Percentiles rank a stretch among this genome's conserved stretches.
Evolutionary conservation across 2,888 invertebrate species (phyloP).

Genomic region (Drosophila subquinaria): DNA sequence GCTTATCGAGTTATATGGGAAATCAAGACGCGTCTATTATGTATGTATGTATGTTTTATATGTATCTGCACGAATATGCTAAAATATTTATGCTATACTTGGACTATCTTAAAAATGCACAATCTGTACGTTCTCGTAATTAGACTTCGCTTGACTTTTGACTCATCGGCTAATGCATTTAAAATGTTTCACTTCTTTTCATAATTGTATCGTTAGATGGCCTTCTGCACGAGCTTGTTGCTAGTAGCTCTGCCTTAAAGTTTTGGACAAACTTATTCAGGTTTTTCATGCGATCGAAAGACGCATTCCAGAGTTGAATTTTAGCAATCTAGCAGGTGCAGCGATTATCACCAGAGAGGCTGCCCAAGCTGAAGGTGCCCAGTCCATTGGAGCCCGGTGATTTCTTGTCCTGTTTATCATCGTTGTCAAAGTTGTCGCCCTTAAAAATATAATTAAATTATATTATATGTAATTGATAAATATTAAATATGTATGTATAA

Average conservation of each 20-base stretch:
- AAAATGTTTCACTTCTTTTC: constrained; percentile 35
- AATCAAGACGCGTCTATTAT: constrained; percentile 62
- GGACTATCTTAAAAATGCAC: constrained; percentile 80
- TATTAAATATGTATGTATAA: background rate
- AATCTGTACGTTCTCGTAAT: constrained; percentile 67
- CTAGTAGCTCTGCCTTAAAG: constrained; percentile 28
- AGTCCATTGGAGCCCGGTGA: constrained; percentile 85
- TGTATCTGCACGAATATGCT: constrained; percentile 72
- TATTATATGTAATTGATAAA: background rate
- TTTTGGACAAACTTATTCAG: constrained; percentile 61
- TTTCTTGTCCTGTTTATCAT: constrained; percentile 85
- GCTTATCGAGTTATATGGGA: constrained; percentile 71
- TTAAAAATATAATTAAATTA: constrained; percentile 43
- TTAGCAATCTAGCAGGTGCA: constrained; percentile 84
- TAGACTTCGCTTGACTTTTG: constrained; percentile 26
- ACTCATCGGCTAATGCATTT: constrained; percentile 45
- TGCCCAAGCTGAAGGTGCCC: constrained; percentile 85
- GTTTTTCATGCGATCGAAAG: constrained; percentile 27
- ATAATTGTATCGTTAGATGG: constrained; percentile 30
- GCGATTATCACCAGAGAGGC: constrained; percentile 84
- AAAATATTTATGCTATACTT: constrained; percentile 76
- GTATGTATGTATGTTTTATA: constrained; percentile 44
- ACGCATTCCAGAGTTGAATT: constrained; percentile 6
- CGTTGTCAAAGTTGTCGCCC: constrained; percentile 86
- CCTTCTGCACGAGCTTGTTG: constrained; percentile 43